phyloP scores from a whole-genome alignment of 2,888 invertebrate species.

The Zaprionus obscuricornis region DNA sequence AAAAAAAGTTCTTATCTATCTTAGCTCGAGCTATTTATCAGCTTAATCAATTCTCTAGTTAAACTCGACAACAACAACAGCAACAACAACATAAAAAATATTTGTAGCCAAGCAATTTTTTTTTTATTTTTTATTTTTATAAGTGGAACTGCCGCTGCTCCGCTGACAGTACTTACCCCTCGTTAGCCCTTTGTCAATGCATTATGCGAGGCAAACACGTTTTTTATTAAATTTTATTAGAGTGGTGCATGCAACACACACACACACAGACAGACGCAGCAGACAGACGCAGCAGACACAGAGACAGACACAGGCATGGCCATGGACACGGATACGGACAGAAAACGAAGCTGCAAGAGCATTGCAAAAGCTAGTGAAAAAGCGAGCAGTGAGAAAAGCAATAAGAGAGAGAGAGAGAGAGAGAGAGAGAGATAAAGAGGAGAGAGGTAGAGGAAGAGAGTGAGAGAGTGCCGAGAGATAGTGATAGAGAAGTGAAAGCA shows the following conservation, averaged over 20 bases:
- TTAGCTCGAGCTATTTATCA: too few species aligned
- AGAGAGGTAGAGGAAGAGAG: not conserved
- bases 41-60: too few species aligned
- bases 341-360: too few species aligned
- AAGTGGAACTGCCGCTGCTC: not conserved
- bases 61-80: too few species aligned
- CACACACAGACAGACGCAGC: conserved; percentile 22
- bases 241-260: conserved; percentile 63
- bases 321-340: not conserved
- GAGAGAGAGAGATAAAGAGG: not conserved
- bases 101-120: too few species aligned
- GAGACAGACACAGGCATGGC: not conserved
- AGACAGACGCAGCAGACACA: conserved; percentile 20
- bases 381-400: too few species aligned
- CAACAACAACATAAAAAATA: too few species aligned
- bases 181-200: conserved; percentile 49
- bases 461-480: not conserved
- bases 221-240: conserved; percentile 78
- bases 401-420: too few species aligned
- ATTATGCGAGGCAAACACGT: conserved; percentile 72
- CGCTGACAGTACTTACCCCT: not conserved
- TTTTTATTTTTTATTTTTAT: not conserved
- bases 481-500: not conserved
- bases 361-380: too few species aligned
- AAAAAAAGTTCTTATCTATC: too few species aligned